Conservation (phyloP, 1,140 invertebrate species). For the Brachionus koreanus region DNA sequence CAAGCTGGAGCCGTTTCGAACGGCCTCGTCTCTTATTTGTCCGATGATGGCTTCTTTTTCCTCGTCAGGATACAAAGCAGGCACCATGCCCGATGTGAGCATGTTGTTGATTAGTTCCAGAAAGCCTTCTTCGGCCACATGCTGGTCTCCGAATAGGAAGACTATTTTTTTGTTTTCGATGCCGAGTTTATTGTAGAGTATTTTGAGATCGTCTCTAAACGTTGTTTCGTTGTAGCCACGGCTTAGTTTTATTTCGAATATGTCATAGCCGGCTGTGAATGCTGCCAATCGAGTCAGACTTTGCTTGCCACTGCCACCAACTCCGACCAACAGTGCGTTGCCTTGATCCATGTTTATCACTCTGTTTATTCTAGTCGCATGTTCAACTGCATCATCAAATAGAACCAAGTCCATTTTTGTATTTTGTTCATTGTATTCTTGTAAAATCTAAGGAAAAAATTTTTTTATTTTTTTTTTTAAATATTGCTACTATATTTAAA, state of each 20-base stretch:
- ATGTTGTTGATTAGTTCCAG: constrained; percentile 85
- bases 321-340: constrained; percentile 76
- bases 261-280: constrained; percentile 64
- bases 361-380: constrained; percentile 77
- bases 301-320: constrained; percentile 79
- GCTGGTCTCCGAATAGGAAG: constrained; percentile 76
- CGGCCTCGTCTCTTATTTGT: constrained; percentile 66
- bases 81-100: constrained; percentile 76
- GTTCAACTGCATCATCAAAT: constrained; percentile 82
- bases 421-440: constrained; percentile 72
- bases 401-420: constrained; percentile 70
- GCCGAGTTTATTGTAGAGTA: constrained; percentile 70
- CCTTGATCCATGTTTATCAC: constrained; percentile 75
- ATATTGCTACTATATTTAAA: no score
- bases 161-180: constrained; percentile 72
- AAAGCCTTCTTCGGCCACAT: constrained; percentile 69
- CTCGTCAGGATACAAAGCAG: constrained; percentile 76
- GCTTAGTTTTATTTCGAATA: constrained; percentile 76
- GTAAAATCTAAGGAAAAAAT: constrained; percentile 63
- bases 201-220: constrained; percentile 80
- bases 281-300: constrained; percentile 56
- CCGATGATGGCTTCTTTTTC: constrained; percentile 72
- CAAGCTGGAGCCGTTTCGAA: constrained; percentile 66
- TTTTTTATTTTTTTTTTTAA: no score
- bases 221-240: constrained; percentile 74